Base-by-base conservation (phyloP, 2,797 vertebrate species). In the Yasuhikotakia modesta region DNA sequence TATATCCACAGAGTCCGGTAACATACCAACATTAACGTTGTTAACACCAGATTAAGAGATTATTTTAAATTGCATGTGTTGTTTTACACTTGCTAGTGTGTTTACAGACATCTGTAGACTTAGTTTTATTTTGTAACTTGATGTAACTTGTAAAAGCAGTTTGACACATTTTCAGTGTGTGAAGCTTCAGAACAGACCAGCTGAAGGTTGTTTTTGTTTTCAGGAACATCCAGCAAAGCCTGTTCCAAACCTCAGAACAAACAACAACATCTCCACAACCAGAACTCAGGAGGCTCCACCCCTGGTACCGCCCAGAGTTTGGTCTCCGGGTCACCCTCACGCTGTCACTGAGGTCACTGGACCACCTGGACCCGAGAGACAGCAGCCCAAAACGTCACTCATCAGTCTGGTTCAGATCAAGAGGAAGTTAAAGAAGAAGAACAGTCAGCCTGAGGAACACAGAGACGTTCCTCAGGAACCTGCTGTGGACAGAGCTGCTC, bases 341-440 rank as follows among this genome's bases (percentile, higher is more conserved):
- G 78, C 85, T 2, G 58, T 50, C 24, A 24, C 58, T 21, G 82
- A 21, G 5, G 79, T 68, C 1, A 67, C 66, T 1, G 81, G 50
- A 72, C 21, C 58, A 12, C 61, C 50, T 0, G 0, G 39, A 19
- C 32, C 32, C 2, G 76, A 81, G 14, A 61, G 50, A 48, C 75
- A 60, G n/a, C 87, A 57, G 11, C 46, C 16, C 4, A 91, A 87
- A 84, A 79, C 84, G 0, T 75, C 82, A 0, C 76, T 81, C 75
- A 68, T 70, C 69, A 89, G 86, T 79, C 72, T 92, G 2, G 87
- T 81, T 63, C 86, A 87, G 70, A 70, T 91, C 10, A 91, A 84
- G 80, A 93, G 87, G 78, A 92, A 86, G 78, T 86, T 92, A 22
- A 85, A 89, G 35, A 88, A 84, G 79, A 90, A 81, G 68, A 87